These are phyloP conservation scores for Galendromus occidentalis DNA, from an alignment of 1,140 invertebrate genomes.

Conservation along the genomic window DNA sequence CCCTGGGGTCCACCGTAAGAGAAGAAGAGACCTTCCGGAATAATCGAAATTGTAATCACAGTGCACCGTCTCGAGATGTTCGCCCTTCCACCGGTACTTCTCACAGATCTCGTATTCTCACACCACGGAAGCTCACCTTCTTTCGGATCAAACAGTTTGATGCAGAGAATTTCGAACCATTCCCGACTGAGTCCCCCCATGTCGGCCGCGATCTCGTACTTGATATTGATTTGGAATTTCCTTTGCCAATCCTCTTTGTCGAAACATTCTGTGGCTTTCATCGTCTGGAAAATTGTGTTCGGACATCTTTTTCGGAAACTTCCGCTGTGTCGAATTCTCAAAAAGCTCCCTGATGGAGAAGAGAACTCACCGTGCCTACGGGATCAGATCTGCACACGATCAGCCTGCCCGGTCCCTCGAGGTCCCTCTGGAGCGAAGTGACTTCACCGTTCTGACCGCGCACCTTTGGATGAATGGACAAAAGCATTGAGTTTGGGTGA, in stretches of 20 bases:
- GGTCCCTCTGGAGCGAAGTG: not conserved
- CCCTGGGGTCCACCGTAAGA: slow-evolving; percentile 3
- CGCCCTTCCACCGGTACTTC: no score
- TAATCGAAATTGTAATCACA: no score
- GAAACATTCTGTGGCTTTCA: slow-evolving; percentile 57
- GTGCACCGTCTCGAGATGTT: no score
- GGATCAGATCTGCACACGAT: slow-evolving; percentile 1
- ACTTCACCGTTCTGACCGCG: slow-evolving; percentile 2
- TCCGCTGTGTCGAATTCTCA: not conserved
- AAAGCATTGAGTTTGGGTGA: no score
- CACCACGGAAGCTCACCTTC: not conserved
- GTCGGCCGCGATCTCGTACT: slow-evolving; percentile 80
- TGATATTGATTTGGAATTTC: slow-evolving; percentile 76
- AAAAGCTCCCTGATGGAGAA: not conserved
- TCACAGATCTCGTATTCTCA: no score
- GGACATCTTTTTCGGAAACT: not conserved
- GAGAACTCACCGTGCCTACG: not conserved
- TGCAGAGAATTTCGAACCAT: slow-evolving; percentile 79
- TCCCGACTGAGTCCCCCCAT: slow-evolving; percentile 78
- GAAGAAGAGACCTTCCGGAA: slow-evolving; percentile 15
- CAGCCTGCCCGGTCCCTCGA: not conserved
- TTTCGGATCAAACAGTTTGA: slow-evolving; percentile 54
- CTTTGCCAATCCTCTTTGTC: slow-evolving; percentile 68
- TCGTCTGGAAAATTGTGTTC: slow-evolving; percentile 23
- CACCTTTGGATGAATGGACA: not conserved